phyloP scores from a whole-genome alignment of 2,797 vertebrate genomes.

The Cryptoprocta ferox region DNA sequence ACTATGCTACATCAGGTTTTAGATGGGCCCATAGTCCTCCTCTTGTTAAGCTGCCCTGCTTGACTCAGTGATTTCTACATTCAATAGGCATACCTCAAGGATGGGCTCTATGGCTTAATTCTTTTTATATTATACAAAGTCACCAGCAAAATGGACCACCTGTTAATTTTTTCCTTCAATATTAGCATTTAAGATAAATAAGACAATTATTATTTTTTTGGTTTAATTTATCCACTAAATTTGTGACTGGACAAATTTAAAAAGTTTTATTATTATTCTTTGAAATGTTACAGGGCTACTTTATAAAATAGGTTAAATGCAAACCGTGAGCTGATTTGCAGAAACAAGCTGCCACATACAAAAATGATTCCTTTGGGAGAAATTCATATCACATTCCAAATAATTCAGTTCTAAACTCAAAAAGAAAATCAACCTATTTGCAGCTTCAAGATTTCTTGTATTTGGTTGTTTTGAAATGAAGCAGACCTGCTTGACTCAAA shows the following conservation, averaged over 20 bases:
- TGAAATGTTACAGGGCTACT: not conserved
- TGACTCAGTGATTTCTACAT: not conserved
- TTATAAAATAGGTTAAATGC: not conserved
- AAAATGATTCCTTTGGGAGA: not conserved
- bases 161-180: not conserved
- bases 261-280: not conserved
- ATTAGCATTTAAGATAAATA: not conserved
- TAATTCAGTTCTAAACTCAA: not conserved
- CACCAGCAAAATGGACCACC: not conserved
- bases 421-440: not conserved
- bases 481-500: not conserved
- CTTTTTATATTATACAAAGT: not conserved
- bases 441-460: not conserved
- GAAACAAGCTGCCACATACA: not conserved
- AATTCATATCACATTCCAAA: not conserved
- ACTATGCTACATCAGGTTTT: not conserved
- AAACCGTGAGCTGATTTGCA: not conserved
- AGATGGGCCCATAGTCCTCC: not conserved
- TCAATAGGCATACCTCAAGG: not conserved
- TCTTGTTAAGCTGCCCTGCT: not conserved
- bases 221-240: constrained; percentile 12
- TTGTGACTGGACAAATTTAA: not conserved
- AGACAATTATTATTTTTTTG: not conserved
- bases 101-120: not conserved
- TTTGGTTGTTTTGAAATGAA: constrained; percentile 32